Conservation (phyloP, 2,113 vertebrate genomes). For the Malaclemys terrapin region DNA sequence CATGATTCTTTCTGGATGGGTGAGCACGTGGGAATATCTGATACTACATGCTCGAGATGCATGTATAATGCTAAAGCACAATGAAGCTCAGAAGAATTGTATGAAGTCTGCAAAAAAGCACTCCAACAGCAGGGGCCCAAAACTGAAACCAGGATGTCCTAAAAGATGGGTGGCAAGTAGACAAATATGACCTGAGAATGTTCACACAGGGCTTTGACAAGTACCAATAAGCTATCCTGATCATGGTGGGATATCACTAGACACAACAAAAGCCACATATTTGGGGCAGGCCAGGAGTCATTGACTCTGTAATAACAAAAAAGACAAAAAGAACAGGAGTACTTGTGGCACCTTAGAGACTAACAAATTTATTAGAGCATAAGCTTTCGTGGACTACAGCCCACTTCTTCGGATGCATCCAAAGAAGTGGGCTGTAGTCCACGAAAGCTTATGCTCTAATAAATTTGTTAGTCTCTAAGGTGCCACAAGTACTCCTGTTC, state of each 20-base stretch:
- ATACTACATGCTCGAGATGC: not conserved
- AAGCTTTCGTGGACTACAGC: too few relatives aligned
- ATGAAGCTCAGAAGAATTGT: not conserved
- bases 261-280: not conserved
- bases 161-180: not conserved
- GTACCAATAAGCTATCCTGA: not conserved
- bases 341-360: too few relatives aligned
- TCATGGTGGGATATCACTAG: not conserved
- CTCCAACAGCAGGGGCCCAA: not conserved
- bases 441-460: too few relatives aligned
- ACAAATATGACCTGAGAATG: not conserved
- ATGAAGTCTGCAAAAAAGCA: not conserved
- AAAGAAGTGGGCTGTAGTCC: too few relatives aligned
- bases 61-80: not conserved
- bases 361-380: too few relatives aligned
- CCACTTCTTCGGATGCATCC: too few relatives aligned
- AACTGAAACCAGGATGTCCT: not conserved
- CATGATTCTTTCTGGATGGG: not conserved
- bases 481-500: too few relatives aligned
- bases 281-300: not conserved
- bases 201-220: not conserved
- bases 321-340: too few relatives aligned
- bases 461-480: too few relatives aligned
- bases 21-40: not conserved
- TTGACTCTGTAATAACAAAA: not conserved